phyloP scores from a whole-genome alignment of 2,888 invertebrate species.

The Priocnemis perturbator region DNA sequence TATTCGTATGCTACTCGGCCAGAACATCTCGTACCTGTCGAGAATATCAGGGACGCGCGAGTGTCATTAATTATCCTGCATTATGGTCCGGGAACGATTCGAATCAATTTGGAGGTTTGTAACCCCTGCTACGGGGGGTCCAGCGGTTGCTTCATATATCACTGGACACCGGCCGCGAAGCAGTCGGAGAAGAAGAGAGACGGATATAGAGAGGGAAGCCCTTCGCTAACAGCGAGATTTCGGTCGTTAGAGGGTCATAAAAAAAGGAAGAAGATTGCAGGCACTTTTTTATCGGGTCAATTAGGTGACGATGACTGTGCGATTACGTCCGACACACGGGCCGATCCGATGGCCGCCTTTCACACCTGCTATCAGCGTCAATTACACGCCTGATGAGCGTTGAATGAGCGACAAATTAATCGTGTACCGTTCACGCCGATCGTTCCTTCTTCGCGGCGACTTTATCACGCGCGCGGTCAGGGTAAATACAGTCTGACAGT shows the following conservation, averaged over 20 bases:
- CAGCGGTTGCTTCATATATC: slow-evolving; percentile 52
- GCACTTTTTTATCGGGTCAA: slow-evolving; percentile 46
- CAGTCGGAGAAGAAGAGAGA: slow-evolving; percentile 15
- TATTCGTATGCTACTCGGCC: slow-evolving; percentile 36
- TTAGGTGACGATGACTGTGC: slow-evolving; percentile 49
- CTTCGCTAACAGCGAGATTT: slow-evolving; percentile 32
- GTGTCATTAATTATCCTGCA: slow-evolving; percentile 59
- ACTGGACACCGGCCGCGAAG: slow-evolving; percentile 40
- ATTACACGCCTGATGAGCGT: slow-evolving; percentile 6
- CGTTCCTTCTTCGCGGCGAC: too few relatives aligned
- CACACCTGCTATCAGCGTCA: slow-evolving; percentile 8
- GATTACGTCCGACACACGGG: slow-evolving; percentile 35
- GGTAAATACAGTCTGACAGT: too few relatives aligned
- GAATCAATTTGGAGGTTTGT: slow-evolving; percentile 60
- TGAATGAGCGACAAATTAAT: too few relatives aligned
- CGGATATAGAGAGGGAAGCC: slow-evolving; percentile 22
- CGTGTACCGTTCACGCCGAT: too few relatives aligned
- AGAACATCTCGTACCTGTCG: slow-evolving; percentile 36
- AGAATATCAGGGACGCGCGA: slow-evolving; percentile 42
- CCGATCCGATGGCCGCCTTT: slow-evolving; percentile 4
- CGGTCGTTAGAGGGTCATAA: slow-evolving; percentile 42
- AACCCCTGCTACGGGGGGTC: slow-evolving; percentile 41
- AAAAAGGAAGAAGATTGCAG: slow-evolving; percentile 27
- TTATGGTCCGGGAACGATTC: slow-evolving; percentile 55
- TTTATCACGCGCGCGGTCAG: too few relatives aligned